Base-by-base conservation (phyloP, 2,888 invertebrate genomes). In the Ophioninae sp. region DNA sequence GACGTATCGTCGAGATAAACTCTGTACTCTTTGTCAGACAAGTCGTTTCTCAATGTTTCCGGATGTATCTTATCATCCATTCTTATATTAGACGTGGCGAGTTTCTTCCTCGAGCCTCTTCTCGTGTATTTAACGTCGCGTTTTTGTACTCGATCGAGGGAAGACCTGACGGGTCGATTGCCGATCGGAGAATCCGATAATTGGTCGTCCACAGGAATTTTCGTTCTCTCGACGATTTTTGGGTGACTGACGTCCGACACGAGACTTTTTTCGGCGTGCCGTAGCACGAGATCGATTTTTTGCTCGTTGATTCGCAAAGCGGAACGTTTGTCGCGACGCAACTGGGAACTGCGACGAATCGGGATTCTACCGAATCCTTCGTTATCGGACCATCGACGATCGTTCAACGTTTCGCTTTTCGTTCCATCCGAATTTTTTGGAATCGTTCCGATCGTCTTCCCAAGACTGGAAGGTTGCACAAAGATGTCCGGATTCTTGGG, bases 1-100 rank as follows among this genome's bases (percentile, higher is more conserved):
- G 85, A 30, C 56, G 82, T 71, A 64, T 84, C 71, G 6, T 68
- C 78, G 71, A 87, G 81, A 64, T 85, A 85, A 79, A 80, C 80
- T 39, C 68, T 74, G 41, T 87, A 86, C 63, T 88, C 73, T 61
- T 84, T 63, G 58, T 87, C 88, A n/a, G 86, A 79, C 8, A 88
- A 65, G 65, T 85, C 51, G 13, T 22, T 68, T 74, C 86, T 87
- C 44, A 83, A 59, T 10, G 85, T 87, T 20, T 86, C 86, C 22
- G 84, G 83, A 74, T 76, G 74, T 61, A 76, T 82, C n/a, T 79
- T 63, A 0, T 74, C 69, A n/a, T 86, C 85, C 30, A 75, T 68
- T 0, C 81, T 75, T 61, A 87, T 82, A 68, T 87, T 87, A 10
- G 86, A 82, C 13, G 80, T 68, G 23, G 77, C 65, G 8, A 74